Conservation (phyloP, 2,888 invertebrate genomes). For the Biston betularia region DNA sequence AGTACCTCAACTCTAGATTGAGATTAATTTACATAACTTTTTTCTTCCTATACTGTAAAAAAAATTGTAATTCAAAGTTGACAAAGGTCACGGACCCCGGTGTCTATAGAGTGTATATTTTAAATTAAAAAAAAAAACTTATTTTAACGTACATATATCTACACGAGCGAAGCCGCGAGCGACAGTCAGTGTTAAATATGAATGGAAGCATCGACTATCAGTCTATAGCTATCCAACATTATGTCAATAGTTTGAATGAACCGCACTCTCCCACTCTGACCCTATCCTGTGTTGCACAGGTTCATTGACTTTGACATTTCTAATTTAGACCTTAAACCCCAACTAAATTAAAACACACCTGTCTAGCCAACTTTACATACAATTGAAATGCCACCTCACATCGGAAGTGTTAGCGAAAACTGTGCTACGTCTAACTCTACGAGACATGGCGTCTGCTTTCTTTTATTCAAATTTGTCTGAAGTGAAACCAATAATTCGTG, state of each 20-base stretch:
- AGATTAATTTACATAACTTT: too few relatives aligned
- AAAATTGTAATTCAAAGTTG: too few relatives aligned
- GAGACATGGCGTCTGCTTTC: conserved; percentile 60
- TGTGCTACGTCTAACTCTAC: conserved; percentile 40
- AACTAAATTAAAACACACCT: conserved; percentile 39
- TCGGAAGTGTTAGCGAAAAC: conserved; percentile 53
- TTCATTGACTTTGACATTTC: conserved; percentile 69
- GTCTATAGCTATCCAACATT: background rate
- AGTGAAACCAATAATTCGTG: conserved; percentile 61
- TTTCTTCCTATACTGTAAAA: too few relatives aligned
- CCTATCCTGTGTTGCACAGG: conserved; percentile 48
- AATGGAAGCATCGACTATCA: too few relatives aligned
- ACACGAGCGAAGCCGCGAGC: too few relatives aligned
- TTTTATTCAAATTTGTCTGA: conserved; percentile 64
- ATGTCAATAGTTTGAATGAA: background rate
- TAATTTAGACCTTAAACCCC: conserved; percentile 59
- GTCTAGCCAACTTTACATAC: conserved; percentile 33
- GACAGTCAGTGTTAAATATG: too few relatives aligned
- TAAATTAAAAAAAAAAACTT: too few relatives aligned
- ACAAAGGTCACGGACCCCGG: too few relatives aligned
- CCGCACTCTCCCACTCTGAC: conserved; percentile 41
- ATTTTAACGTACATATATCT: too few relatives aligned
- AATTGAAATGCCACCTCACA: conserved; percentile 42
- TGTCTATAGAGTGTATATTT: too few relatives aligned
- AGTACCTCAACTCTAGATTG: too few relatives aligned